Base-by-base conservation (phyloP, 2,113 vertebrate species). In the Symphodus melops region DNA sequence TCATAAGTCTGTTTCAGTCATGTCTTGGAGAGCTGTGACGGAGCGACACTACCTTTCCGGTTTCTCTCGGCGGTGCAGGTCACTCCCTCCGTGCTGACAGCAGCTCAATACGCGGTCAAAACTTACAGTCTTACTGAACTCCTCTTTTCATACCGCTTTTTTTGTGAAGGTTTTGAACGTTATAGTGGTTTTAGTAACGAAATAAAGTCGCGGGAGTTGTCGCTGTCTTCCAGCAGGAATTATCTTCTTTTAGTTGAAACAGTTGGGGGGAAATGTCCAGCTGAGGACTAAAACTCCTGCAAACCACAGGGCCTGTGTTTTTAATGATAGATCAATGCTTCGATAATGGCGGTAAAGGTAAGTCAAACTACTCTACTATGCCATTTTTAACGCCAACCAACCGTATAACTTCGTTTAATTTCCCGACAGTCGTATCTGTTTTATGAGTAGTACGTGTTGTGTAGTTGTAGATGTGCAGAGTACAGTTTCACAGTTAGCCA, bases 321-420 rank as follows among this genome's bases (percentile, higher is more conserved):
- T 82, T 92, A 86, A 93, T 93, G 90, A 93, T 75, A 85, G 83
- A 85, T 92, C 90, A 86, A 82, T 71, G 83, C 79, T 80, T 63
- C 68, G 65, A 93, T 56, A 87, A 95, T 95, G 94, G 93, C 94
- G 83, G 57, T 75, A 59, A 93, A 92, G 93, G 94, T 95, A 84
- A 36, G 93, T 23, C 13, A 14, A 37, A 14, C 54, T 46, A 52
- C 52, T 77, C 20, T 14, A 8, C 46, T n/a, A 0, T 0, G 12
- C 13, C 46, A 44, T 41, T 21, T 21, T 69, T 52, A 28, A 52
- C 13, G 21, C 44, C 36, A 41, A 20, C 3, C 17, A 2, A 2
- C 6, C 60, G 53, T 19, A 2, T 44, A n/a, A 8, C 25, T 3
- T 54, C 10, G 10, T 21, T 0, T 0, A 4, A 37, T 59, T 42